Conservation (phyloP, 2,113 vertebrate species). For the Rhizomys pruinosus region DNA sequence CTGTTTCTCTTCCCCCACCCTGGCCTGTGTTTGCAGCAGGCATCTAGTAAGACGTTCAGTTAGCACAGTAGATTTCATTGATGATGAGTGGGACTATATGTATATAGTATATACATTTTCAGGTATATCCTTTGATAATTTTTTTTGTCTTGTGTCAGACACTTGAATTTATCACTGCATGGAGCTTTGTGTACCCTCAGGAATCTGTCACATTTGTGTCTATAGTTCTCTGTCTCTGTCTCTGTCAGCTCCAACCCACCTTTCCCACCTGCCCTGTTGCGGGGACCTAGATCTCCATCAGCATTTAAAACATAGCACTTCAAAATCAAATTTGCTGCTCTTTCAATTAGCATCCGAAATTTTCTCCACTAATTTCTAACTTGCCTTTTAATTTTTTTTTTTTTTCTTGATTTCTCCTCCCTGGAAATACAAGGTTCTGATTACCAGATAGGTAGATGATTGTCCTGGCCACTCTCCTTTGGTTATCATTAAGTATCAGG, state of each 20-base stretch:
- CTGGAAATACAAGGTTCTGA: slow-evolving; percentile 9
- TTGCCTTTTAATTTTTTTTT: slow-evolving; percentile 19
- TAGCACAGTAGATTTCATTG: neutral
- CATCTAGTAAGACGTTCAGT: neutral
- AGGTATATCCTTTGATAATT: neutral
- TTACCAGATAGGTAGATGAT: neutral
- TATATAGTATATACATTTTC: neutral
- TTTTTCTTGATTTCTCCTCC: slow-evolving; percentile 29
- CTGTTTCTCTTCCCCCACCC: neutral
- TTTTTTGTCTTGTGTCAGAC: neutral
- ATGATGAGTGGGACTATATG: neutral
- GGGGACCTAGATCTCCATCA: neutral
- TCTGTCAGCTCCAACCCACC: neutral
- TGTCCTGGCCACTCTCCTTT: slow-evolving; percentile 1
- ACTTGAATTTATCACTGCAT: neutral
- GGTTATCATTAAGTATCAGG: neutral
- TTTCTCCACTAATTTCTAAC: slow-evolving; percentile 39
- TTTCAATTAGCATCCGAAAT: neutral
- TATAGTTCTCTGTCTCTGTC: neutral
- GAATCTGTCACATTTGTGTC: neutral
- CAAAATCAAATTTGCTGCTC: neutral
- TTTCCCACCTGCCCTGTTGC: neutral
- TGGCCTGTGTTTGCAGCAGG: neutral
- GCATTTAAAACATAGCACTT: slow-evolving; percentile 42
- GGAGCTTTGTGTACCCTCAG: neutral